Percentiles rank a stretch among this genome's conserved stretches.
Conservation (phyloP, 2,113 vertebrate genomes). For the Bothrops jararaca region DNA sequence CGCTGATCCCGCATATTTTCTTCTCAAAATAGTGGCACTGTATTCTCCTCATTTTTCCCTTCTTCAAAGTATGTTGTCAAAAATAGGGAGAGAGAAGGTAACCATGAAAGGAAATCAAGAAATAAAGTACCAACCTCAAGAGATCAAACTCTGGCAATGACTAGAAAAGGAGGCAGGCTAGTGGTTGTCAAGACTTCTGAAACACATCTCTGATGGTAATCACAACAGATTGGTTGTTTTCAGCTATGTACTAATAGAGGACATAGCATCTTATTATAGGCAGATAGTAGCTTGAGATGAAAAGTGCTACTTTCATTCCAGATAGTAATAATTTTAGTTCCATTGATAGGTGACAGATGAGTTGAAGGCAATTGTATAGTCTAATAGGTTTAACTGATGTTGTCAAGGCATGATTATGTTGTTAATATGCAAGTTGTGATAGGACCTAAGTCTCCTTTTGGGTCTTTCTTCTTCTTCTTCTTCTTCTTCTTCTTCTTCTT, state of each 20-base stretch:
- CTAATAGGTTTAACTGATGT: not conserved
- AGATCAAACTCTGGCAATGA: not conserved
- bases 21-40: not conserved
- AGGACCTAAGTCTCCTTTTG: not conserved
- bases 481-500: too few relatives aligned
- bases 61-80: not conserved
- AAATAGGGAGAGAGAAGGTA: not conserved
- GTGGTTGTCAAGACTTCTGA: not conserved
- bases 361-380: not conserved
- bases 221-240: not conserved
- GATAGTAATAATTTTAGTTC: not conserved
- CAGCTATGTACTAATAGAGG: not conserved
- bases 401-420: not conserved
- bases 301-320: not conserved
- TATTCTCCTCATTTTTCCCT: not conserved
- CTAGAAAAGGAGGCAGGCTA: not conserved
- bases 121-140: not conserved
- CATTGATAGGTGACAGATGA: not conserved
- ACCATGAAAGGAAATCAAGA: not conserved
- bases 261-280: not conserved
- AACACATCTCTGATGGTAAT: not conserved
- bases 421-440: not conserved
- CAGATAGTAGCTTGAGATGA: not conserved
- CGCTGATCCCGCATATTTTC: not conserved
- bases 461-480: not conserved